phyloP scores from a whole-genome alignment of 2,888 invertebrate genomes.

The Amphipyra tragopoginis region DNA sequence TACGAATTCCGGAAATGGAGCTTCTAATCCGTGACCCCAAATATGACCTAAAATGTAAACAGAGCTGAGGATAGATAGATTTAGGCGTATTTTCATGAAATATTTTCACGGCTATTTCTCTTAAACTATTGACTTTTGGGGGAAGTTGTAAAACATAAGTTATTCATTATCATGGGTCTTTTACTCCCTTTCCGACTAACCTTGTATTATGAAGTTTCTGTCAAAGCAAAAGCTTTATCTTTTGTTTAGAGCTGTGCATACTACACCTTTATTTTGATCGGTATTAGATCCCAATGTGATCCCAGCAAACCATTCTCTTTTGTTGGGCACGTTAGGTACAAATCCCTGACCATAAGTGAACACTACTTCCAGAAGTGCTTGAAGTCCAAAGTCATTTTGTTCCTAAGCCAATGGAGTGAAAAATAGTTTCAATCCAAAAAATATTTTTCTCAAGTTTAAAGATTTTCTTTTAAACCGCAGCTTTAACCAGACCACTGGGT shows the following conservation, averaged over 20 bases:
- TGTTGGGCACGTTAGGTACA: slow-evolving; percentile 3
- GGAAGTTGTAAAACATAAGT: no score
- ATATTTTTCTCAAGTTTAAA: slow-evolving; percentile 13
- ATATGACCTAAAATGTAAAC: no score
- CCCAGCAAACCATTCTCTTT: background rate
- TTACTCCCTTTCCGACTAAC: no score
- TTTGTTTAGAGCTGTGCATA: background rate
- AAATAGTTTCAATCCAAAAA: slow-evolving; percentile 5
- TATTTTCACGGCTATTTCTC: no score
- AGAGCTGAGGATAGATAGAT: no score
- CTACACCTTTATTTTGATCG: background rate
- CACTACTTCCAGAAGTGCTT: slow-evolving; percentile 6
- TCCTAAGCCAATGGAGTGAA: slow-evolving; percentile 19
- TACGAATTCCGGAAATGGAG: no score
- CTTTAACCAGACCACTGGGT: slow-evolving; percentile 45
- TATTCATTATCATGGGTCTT: no score
- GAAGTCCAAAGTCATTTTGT: slow-evolving; percentile 16
- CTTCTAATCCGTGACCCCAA: no score
- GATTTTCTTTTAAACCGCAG: slow-evolving; percentile 42
- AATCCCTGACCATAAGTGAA: slow-evolving; percentile 9
- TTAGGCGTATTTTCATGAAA: no score
- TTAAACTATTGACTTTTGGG: no score
- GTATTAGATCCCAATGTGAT: background rate
- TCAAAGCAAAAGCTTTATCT: no score
- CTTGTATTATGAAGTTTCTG: background rate